Evolutionary conservation across 2,888 invertebrate genomes (phyloP).

Genomic region (Tortrix viridana): DNA sequence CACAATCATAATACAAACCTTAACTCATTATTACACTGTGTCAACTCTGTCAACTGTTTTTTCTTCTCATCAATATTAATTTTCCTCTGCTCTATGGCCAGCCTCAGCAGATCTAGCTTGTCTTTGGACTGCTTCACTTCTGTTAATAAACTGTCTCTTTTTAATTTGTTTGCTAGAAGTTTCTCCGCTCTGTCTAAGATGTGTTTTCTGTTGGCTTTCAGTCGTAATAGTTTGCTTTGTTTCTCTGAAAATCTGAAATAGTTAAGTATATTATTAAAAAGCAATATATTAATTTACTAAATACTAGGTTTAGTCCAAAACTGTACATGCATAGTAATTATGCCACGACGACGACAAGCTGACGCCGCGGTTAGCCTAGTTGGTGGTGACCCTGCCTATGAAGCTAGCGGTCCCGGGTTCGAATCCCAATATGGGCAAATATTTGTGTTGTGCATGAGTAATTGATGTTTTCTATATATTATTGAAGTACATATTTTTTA

Average conservation of each 20-base stretch:
- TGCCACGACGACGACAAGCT: too few species aligned
- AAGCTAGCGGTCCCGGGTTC: too few species aligned
- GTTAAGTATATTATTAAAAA: background rate
- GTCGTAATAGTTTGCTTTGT: constrained; percentile 83
- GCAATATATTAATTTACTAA: too few species aligned
- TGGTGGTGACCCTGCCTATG: too few species aligned
- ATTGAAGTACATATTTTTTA: too few species aligned
- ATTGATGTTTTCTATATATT: too few species aligned
- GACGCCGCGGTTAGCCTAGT: too few species aligned
- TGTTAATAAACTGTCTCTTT: constrained; percentile 68
- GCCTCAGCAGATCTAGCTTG: constrained; percentile 66
- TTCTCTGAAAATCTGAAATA: constrained; percentile 85
- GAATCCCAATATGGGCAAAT: too few species aligned
- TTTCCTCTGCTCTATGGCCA: constrained; percentile 74
- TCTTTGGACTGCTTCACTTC: constrained; percentile 74
- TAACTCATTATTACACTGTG: constrained; percentile 66
- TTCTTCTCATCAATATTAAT: constrained; percentile 65
- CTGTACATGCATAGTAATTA: too few species aligned
- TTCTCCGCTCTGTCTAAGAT: constrained; percentile 83
- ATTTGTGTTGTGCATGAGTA: too few species aligned
- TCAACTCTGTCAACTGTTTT: constrained; percentile 57
- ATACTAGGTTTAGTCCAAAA: too few species aligned
- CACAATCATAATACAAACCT: constrained; percentile 24
- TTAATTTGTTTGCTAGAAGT: constrained; percentile 65
- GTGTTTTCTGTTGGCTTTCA: constrained; percentile 84